These are phyloP conservation scores for Ceratotherium simum DNA, from an alignment of 2,113 vertebrate genomes.

Conservation along the genomic window DNA sequence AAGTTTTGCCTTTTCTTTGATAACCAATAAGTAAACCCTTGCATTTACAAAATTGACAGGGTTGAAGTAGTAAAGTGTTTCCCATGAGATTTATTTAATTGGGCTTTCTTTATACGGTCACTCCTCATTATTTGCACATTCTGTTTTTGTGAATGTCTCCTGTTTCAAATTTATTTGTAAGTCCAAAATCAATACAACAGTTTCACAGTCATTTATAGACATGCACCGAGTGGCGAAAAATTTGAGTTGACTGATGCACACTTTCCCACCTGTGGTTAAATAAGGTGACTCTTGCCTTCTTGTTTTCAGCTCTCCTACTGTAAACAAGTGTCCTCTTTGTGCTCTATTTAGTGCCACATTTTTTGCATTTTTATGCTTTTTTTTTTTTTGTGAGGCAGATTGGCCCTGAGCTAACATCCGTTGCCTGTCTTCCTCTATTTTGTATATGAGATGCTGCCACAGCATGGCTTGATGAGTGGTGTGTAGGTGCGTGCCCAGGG, in stretches of 20 bases:
- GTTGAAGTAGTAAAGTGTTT: neutral
- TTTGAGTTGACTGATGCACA: neutral
- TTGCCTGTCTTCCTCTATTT: too few relatives aligned
- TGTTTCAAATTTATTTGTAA: neutral
- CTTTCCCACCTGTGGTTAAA: neutral
- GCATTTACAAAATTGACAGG: conserved; percentile 1
- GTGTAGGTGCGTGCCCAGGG: too few relatives aligned
- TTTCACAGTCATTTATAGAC: neutral
- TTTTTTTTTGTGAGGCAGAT: neutral
- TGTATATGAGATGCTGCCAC: too few relatives aligned
- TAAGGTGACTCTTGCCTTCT: neutral
- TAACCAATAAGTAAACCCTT: neutral
- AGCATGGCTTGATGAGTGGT: too few relatives aligned
- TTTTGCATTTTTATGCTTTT: neutral
- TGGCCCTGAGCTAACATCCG: too few relatives aligned
- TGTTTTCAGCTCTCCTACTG: neutral
- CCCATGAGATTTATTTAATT: neutral
- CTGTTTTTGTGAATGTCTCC: neutral
- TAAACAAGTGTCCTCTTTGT: neutral
- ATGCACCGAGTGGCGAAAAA: neutral
- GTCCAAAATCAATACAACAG: neutral
- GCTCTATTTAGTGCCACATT: neutral
- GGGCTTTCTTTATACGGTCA: neutral
- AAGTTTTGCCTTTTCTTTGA: neutral
- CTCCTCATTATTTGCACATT: neutral